phyloP scores from a whole-genome alignment of 2,888 invertebrate genomes.

The Dinocampus coccinellae region DNA sequence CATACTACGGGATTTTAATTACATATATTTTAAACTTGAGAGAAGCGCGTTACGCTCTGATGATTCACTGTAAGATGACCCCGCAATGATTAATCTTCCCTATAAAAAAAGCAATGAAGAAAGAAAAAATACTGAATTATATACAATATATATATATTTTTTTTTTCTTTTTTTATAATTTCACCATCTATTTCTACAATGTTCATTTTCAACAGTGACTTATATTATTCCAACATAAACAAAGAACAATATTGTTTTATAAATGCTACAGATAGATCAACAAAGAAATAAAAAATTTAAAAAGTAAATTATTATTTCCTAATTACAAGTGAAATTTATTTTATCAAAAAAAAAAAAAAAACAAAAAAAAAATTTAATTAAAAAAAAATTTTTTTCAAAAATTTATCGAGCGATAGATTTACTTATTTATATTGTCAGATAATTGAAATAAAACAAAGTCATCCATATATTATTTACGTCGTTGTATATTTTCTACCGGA shows the following conservation, averaged over 20 bases:
- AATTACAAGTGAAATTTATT: background rate
- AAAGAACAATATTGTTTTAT: no score
- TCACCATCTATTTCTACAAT: background rate
- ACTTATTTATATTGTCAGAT: background rate
- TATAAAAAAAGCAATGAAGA: background rate
- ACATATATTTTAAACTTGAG: background rate
- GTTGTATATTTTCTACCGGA: background rate
- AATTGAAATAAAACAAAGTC: conserved; percentile 10
- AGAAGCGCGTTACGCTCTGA: conserved; percentile 10
- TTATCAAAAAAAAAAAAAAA: background rate
- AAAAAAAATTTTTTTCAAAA: no score
- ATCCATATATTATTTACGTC: background rate
- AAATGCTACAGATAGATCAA: no score
- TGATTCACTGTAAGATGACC: conserved; percentile 17
- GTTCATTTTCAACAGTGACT: no score
- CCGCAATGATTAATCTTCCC: conserved; percentile 10
- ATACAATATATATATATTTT: no score
- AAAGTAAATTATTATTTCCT: background rate
- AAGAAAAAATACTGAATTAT: no score
- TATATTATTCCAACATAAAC: no score
- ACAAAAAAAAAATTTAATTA: background rate
- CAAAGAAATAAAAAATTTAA: no score
- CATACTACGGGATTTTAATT: background rate
- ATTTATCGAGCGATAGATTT: background rate
- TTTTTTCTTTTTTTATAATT: background rate